These are phyloP conservation scores for Rhizomys pruinosus DNA, from an alignment of 2,113 vertebrate species.

Conservation along the genomic window DNA sequence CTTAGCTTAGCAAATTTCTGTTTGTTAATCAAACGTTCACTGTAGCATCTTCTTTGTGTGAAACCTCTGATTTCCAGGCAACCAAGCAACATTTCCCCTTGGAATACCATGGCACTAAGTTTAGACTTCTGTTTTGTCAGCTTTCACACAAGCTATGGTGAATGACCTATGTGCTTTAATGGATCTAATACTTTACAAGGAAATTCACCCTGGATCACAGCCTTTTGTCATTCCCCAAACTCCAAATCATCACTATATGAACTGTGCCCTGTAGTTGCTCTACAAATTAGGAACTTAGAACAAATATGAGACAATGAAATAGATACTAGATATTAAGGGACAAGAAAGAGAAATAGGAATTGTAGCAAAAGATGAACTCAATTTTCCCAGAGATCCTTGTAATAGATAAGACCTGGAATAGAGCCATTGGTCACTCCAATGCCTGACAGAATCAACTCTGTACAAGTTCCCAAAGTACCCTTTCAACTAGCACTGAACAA, in stretches of 20 bases:
- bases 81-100: not conserved
- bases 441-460: slow-evolving; percentile 5
- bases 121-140: not conserved
- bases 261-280: not conserved
- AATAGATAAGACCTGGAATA: not conserved
- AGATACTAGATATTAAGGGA: not conserved
- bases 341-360: not conserved
- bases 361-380: not conserved
- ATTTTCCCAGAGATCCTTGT: not conserved
- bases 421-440: not conserved
- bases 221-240: not conserved
- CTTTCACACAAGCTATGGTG: not conserved
- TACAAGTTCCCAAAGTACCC: not conserved
- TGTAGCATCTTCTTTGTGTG: not conserved
- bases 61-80: not conserved
- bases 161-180: not conserved
- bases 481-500: not conserved
- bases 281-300: slow-evolving; percentile 2
- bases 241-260: not conserved
- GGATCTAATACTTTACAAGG: not conserved
- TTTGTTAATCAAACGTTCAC: not conserved
- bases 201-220: not conserved
- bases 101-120: not conserved
- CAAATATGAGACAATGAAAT: not conserved
- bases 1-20: not conserved